Evolutionary conservation across 2,888 invertebrate species (phyloP), one percentile per base, ranked within the genome.

Genomic region (Galerucella pusilla): DNA sequence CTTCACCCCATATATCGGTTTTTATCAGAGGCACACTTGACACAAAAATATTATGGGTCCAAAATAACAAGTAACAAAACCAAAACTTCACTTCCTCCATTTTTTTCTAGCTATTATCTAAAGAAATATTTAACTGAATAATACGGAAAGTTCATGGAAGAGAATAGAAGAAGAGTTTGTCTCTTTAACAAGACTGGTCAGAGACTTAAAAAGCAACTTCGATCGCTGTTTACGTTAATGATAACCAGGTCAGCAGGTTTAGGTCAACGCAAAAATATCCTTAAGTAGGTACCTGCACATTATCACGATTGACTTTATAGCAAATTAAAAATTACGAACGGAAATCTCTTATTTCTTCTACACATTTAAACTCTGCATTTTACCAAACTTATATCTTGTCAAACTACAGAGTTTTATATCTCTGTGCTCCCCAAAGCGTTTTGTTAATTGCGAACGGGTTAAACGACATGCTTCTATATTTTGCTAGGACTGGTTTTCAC

Each of bases 21-120:
- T 35, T 63, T 35, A 63, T 3, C 7, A 9, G 5, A 35, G 63
- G 63, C n/a, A n/a, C 42, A n/a, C 10, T 42, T n/a, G n/a, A 42
- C n/a, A 63, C 63, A 42, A 63, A 63, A 35, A 20, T 63, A 16
- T 42, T 14, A 63, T 63, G 5, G 35, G 35, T 42, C 63, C 35
- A 63, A 63, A 63, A 42, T 2, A 1, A 28, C 14, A 42, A n/a
- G 42, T 7, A 63, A 16, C 42, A 63, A 42, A 63, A 63, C 42
- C 63, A 63, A 42, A 63, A 42, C 63, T 63, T 63, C 63, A 42
- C 63, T 63, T 63, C 12, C n/a, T 63, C 42, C 63, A 63, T 63
- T n/a, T 42, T 42, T 42, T 42, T 63, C 60, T 9, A 12, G 5
- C 14, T 28, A 12, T 42, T 12, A 12, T 14, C 42, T 35, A 35